Base-by-base conservation (phyloP, 2,888 invertebrate genomes). In the Achlya flavicornis region DNA sequence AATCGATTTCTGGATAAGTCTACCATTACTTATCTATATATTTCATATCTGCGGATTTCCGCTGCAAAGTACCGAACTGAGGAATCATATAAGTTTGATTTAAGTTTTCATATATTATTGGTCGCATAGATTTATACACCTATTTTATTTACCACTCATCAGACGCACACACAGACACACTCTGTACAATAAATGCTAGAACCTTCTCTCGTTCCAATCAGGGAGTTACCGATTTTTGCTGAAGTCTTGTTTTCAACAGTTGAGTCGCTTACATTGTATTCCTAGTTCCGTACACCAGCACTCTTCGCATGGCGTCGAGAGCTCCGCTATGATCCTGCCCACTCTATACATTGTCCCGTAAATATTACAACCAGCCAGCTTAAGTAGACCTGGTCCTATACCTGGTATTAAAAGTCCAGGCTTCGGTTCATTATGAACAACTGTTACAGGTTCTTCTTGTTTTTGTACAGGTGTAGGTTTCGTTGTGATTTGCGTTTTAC, bases 321-420 rank as follows among this genome's bases (percentile, higher is more conserved):
- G 90, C 90, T 98, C 97, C 1, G 96, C 95, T 75, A 98, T 97
- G 73, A 97, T 96, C 78, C 96, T 94, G 4, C 97, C 97, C 11
- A 98, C 97, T 33, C 96, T 94, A 86, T 98, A 98, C 97, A 98
- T 98, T 70, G 96, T 94, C 7, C 98, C 98, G 80, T 98, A 98
- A 77, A 98, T 98, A 88, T 98, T 98, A 83, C 98, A 98, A 0
- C 98, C 98, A 12, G 97, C 97, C 68, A 98, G 86, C 87, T 97
- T 97, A 58, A 97, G 88, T 62, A 96, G 87, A 46, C 96, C 96
- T 14, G 94, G 87, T 1, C 94, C 92, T 0, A 85, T 67, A 2
- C 82, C 85, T 8, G 64, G 75, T 38, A 73, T 72, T 0, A 84
- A 80, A 8, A 82, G 85, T 10, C 80, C 67, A 0, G 78, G 75